Evolutionary conservation across 2,888 invertebrate species (phyloP).

Genomic region (Drosophila prostipennis): DNA sequence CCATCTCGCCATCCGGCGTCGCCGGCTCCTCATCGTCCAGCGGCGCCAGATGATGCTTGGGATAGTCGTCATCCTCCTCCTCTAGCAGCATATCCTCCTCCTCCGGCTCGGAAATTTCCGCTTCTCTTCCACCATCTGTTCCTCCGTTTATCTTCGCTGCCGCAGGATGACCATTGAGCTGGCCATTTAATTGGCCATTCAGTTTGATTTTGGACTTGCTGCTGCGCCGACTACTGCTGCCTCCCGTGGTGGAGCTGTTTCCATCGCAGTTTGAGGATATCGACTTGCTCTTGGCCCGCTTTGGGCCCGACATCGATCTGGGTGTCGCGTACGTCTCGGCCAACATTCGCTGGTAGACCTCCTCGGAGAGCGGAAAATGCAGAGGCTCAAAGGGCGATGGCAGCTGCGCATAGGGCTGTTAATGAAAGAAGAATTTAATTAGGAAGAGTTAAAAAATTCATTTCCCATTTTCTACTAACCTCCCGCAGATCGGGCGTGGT

Average conservation of each 20-base stretch:
- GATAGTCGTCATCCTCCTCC: conserved; percentile 70
- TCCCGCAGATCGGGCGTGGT: conserved; percentile 85
- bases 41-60: conserved; percentile 76
- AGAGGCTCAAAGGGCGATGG: conserved; percentile 90
- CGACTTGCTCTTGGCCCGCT: conserved; percentile 69
- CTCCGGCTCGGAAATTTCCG: conserved; percentile 49
- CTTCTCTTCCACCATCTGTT: background rate
- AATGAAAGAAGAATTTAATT: background rate
- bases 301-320: conserved; percentile 13
- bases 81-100: conserved; percentile 54
- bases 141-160: conserved; percentile 21
- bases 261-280: conserved; percentile 64
- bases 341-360: conserved; percentile 88
- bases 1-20: conserved; percentile 25
- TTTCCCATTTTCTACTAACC: conserved; percentile 63
- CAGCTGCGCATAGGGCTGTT: conserved; percentile 47
- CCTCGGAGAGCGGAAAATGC: conserved; percentile 90
- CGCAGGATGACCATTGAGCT: conserved; percentile 15
- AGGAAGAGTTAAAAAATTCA: background rate
- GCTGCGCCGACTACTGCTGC: conserved; percentile 57
- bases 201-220: conserved; percentile 60
- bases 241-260: conserved; percentile 28
- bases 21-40: conserved; percentile 64
- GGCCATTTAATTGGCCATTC: conserved; percentile 24
- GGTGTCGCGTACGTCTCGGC: conserved; percentile 65